A percentile compares a stretch with the other conserved stretches of the same genome.
phyloP scores from a whole-genome alignment of 1,140 invertebrate genomes.

The Phymorhynchus buccinoides region DNA sequence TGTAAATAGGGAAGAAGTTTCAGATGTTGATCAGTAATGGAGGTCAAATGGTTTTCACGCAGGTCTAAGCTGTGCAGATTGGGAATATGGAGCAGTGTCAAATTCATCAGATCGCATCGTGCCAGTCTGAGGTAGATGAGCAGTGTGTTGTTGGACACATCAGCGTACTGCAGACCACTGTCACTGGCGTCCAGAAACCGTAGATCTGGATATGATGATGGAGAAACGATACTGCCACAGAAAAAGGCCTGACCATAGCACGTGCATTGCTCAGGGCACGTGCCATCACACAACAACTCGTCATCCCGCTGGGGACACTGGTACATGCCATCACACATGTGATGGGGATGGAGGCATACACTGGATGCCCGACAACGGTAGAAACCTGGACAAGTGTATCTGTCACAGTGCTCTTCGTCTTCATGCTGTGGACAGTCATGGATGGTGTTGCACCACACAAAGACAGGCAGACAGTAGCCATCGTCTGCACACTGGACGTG shows the following conservation, averaged over 20 bases:
- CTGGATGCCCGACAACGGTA: slow-evolving; percentile 31
- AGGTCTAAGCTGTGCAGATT: slow-evolving; percentile 4
- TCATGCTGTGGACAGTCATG: slow-evolving; percentile 37
- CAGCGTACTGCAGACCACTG: background rate
- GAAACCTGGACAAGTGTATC: background rate
- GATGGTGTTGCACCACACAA: slow-evolving; percentile 38
- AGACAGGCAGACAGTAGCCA: slow-evolving; percentile 34
- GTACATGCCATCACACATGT: slow-evolving; percentile 37
- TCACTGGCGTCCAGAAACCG: background rate
- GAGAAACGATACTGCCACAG: background rate
- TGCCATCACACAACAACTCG: slow-evolving; percentile 35
- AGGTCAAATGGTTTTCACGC: background rate
- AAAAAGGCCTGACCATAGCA: slow-evolving; percentile 18
- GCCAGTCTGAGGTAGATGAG: slow-evolving; percentile 7
- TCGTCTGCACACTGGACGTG: background rate
- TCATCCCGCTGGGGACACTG: slow-evolving; percentile 41
- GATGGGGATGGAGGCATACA: slow-evolving; percentile 19
- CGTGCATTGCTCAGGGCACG: slow-evolving; percentile 31
- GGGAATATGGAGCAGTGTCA: background rate
- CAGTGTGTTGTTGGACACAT: background rate
- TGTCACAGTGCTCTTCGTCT: slow-evolving; percentile 32
- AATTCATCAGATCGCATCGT: background rate
- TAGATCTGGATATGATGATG: background rate
- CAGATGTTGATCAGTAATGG: slow-evolving; percentile 10
- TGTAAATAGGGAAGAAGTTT: background rate